These are phyloP conservation scores for Indicator maculatus DNA, from an alignment of 2,113 vertebrate species.

Conservation along the genomic window DNA sequence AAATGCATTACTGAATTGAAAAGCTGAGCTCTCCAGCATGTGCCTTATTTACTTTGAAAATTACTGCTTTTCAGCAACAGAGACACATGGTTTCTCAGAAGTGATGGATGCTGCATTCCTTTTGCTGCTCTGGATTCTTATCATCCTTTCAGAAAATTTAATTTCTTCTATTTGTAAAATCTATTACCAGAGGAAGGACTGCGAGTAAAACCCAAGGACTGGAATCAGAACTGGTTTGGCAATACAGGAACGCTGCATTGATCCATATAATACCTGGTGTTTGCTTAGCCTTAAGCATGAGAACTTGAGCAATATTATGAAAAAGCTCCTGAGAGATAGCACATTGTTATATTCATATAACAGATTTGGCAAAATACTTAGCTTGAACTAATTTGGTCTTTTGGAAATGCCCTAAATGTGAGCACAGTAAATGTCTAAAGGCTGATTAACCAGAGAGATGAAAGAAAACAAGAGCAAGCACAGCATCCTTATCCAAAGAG, in stretches of 20 bases:
- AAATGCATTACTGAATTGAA: not conserved
- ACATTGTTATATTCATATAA: not conserved
- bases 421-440: not conserved
- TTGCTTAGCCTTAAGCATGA: not conserved
- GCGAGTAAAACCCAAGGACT: not conserved
- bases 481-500: not conserved
- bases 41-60: not conserved
- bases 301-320: not conserved
- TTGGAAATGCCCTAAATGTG: not conserved
- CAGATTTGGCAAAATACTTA: not conserved
- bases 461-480: not conserved
- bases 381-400: not conserved
- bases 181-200: constrained; percentile 7
- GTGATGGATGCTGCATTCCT: not conserved
- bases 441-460: not conserved
- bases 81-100: constrained; percentile 9
- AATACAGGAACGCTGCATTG: not conserved
- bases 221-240: not conserved
- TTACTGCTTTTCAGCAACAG: not conserved
- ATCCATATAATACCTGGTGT: not conserved
- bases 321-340: not conserved
- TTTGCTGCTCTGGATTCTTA: constrained; percentile 29
- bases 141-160: constrained; percentile 13
- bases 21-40: not conserved
- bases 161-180: constrained; percentile 44